phyloP scores from a whole-genome alignment of 2,888 invertebrate species.

The Molanna angustata region DNA sequence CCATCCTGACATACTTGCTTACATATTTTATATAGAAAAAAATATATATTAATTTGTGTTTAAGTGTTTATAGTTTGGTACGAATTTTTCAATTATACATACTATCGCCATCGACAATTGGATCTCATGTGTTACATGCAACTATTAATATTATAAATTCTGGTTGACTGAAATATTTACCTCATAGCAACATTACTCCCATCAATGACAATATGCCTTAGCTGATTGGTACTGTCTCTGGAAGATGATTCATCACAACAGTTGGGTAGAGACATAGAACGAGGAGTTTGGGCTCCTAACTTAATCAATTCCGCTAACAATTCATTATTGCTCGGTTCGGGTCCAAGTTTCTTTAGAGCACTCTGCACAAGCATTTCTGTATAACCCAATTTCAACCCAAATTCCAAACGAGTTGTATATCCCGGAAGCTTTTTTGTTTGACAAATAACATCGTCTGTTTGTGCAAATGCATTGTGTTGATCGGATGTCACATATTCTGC shows the following conservation, averaged over 20 bases:
- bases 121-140: too few species aligned
- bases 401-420: slow-evolving; percentile 71
- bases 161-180: too few species aligned
- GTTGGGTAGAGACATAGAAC: slow-evolving; percentile 37
- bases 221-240: slow-evolving; percentile 43
- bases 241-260: slow-evolving; percentile 36
- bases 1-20: too few species aligned
- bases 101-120: too few species aligned
- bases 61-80: too few species aligned
- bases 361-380: slow-evolving; percentile 80
- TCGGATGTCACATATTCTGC: slow-evolving; percentile 74
- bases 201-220: slow-evolving; percentile 84
- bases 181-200: slow-evolving; percentile 95
- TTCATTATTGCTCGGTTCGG: slow-evolving; percentile 83
- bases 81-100: too few species aligned
- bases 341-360: slow-evolving; percentile 80
- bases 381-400: slow-evolving; percentile 90
- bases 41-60: too few species aligned
- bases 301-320: slow-evolving; percentile 85
- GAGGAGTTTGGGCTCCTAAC: slow-evolving; percentile 58
- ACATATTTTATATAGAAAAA: too few species aligned
- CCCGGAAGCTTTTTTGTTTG: slow-evolving; percentile 23
- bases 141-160: too few species aligned
- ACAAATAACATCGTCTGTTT: slow-evolving; percentile 10
- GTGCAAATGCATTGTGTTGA: slow-evolving; percentile 22